A percentile compares a stretch with the other conserved stretches of the same genome.
Evolutionary conservation across 2,797 vertebrate genomes (phyloP).

Genomic region (Peromyscus attwateri): DNA sequence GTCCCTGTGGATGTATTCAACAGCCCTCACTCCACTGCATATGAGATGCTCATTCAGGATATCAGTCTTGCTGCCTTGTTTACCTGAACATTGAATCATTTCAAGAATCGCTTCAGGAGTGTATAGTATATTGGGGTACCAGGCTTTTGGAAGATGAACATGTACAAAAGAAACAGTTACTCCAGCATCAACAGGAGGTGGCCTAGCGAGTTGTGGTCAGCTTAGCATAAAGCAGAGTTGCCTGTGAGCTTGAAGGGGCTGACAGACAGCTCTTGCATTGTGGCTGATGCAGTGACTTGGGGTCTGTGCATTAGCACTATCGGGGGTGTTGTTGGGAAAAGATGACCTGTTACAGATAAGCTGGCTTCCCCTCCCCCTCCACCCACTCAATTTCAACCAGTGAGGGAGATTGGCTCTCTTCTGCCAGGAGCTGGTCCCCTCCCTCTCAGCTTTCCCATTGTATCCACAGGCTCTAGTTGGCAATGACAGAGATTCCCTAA

Average conservation of each 20-base stretch:
- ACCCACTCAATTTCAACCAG: constrained; percentile 7
- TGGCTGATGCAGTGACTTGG: neutral
- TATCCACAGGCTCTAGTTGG: constrained; percentile 77
- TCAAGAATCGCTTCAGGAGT: constrained; percentile 36
- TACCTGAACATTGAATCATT: constrained; percentile 6
- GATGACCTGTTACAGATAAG: constrained; percentile 20
- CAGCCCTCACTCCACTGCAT: neutral
- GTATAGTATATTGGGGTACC: neutral
- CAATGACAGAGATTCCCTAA: constrained; percentile 70
- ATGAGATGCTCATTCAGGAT: constrained; percentile 25
- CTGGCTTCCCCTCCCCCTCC: constrained; percentile 10
- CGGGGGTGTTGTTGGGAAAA: constrained; percentile 39
- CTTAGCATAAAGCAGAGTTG: neutral
- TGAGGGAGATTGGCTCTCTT: constrained; percentile 65
- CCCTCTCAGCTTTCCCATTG: constrained; percentile 76
- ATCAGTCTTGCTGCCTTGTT: neutral
- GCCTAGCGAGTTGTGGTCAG: neutral
- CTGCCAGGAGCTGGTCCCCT: constrained; percentile 71
- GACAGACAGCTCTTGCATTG: constrained; percentile 6
- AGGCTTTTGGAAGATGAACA: constrained; percentile 47
- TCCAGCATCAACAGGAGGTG: neutral
- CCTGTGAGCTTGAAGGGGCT: neutral
- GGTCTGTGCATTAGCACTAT: neutral
- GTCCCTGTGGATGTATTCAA: neutral
- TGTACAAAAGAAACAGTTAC: neutral